These are phyloP conservation scores for Brachionus paranguensis DNA, from an alignment of 1,140 invertebrate species.

Conservation along the genomic window DNA sequence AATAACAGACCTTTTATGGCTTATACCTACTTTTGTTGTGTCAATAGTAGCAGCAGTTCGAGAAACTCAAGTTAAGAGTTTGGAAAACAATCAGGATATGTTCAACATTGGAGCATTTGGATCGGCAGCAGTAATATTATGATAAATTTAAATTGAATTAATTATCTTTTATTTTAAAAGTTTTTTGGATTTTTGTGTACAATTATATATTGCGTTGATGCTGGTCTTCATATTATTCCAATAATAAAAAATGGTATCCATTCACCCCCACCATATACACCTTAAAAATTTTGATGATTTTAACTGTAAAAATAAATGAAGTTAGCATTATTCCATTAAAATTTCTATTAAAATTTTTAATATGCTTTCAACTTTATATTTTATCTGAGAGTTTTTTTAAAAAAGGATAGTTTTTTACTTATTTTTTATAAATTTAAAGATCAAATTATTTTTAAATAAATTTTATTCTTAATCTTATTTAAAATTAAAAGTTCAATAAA, in stretches of 20 bases:
- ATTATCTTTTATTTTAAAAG: not conserved
- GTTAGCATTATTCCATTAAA: not conserved
- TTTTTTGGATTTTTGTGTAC: constrained; percentile 37
- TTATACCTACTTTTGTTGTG: constrained; percentile 26
- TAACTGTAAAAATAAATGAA: not conserved
- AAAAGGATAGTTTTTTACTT: too few relatives aligned
- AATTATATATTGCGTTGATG: constrained; percentile 30
- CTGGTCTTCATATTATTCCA: not conserved
- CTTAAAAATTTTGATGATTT: not conserved
- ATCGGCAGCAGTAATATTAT: constrained; percentile 20
- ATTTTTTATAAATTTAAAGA: too few relatives aligned
- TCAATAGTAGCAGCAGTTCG: constrained; percentile 31
- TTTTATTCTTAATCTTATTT: too few relatives aligned
- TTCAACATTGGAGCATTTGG: constrained; percentile 32
- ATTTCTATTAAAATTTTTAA: not conserved
- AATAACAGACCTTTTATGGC: constrained; percentile 9
- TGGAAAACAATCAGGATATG: not conserved
- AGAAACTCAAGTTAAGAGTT: constrained; percentile 6
- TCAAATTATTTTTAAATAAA: too few relatives aligned
- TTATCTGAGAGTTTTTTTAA: too few relatives aligned
- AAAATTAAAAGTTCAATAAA: too few relatives aligned
- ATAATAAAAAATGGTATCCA: constrained; percentile 4
- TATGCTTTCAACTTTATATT: too few relatives aligned
- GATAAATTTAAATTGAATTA: not conserved
- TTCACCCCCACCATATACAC: constrained; percentile 14